phyloP scores from a whole-genome alignment of 2,797 vertebrate genomes.

The Myotis vivesi region DNA sequence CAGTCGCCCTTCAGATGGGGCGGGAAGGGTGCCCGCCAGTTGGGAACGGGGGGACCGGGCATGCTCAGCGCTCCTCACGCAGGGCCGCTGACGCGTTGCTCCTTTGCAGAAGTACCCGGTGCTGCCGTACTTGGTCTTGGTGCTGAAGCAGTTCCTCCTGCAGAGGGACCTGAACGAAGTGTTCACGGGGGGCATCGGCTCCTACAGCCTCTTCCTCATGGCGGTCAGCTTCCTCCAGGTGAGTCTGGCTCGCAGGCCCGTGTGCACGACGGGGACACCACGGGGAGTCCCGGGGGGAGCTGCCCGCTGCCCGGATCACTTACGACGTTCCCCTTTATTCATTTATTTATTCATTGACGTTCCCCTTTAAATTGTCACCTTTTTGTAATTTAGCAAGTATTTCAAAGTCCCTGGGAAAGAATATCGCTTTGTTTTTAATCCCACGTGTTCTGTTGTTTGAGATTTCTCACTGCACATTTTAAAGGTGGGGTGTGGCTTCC shows the following conservation, averaged over 20 bases:
- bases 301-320: background rate
- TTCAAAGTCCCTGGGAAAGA: background rate
- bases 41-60: background rate
- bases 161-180: slow-evolving; percentile 99
- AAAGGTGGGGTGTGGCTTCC: background rate
- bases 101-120: slow-evolving; percentile 95
- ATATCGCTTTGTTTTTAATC: background rate
- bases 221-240: slow-evolving; percentile 99
- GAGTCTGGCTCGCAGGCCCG: background rate
- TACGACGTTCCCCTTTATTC: background rate
- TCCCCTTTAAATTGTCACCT: background rate
- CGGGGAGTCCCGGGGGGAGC: no score
- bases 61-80: no score
- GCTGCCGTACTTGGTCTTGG: slow-evolving; percentile 97
- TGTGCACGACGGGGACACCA: no score
- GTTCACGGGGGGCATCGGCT: slow-evolving; percentile 98
- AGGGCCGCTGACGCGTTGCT: background rate
- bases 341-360: no score
- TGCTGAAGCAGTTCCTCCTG: slow-evolving; percentile 98
- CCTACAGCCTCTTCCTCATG: slow-evolving; percentile 99
- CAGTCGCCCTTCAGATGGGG: background rate
- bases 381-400: background rate
- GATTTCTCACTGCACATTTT: background rate
- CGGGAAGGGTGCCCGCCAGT: background rate
- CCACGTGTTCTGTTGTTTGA: background rate